Evolutionary conservation across 2,888 invertebrate genomes (phyloP), one percentile per base, ranked within the genome.

Genomic region (Tillus elongatus): DNA sequence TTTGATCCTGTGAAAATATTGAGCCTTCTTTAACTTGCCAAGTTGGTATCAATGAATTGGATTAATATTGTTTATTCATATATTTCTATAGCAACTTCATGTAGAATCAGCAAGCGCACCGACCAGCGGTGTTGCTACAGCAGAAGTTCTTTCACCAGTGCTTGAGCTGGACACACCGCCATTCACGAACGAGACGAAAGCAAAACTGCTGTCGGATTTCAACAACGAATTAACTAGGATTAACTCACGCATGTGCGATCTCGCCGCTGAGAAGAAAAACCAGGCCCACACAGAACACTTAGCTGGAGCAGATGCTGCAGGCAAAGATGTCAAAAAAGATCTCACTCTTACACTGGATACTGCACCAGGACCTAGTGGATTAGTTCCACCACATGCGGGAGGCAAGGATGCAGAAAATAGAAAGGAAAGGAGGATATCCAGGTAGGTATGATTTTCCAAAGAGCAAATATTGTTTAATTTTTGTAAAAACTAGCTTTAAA

Each of bases 151-250:
- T 3, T 63, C 64, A 1, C 63, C 62, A 15, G 59, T 59, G n/a
- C 47, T 50, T 13, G 60, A 57, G 41, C 33, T 45, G n/a, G 58
- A 56, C 24, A 43, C 44, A 34, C 44, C 39, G 33, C 43, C 45
- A 29, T 39, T 35, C 33, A 34, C 39, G 27, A 35, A 48, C 36
- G 44, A 47, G 30, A 39, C 46, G 16, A 48, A 45, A 15, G 53
- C 64, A 27, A 68, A 69, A 16, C 68, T 70, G 43, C 57, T 77
- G 11, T 67, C 70, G 2, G 73, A 73, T 47, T 64, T 77, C 15
- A 75, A 75, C 60, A 72, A 71, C 57, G 73, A 76, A 62, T 69
- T 77, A 51, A 73, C 73, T 57, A 73, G 72, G 66, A 75, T 76
- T 58, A 71, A 72, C 39, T 64, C 71, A 53, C 70, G 72, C 53